These are phyloP conservation scores for Isichthys henryi DNA, from an alignment of 2,113 vertebrate genomes.

Conservation along the genomic window DNA sequence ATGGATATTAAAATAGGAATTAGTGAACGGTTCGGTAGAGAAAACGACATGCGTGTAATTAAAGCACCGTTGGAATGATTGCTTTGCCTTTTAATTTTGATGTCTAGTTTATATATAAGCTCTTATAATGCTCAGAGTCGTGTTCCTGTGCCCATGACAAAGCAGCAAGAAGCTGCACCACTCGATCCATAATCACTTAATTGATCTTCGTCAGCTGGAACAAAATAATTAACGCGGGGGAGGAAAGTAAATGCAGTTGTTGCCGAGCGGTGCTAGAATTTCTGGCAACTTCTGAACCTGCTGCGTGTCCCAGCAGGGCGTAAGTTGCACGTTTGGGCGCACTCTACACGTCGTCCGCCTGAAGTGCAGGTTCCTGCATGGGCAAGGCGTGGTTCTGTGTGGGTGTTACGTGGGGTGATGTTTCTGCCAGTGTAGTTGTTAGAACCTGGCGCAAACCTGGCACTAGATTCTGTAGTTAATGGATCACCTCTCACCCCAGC, in stretches of 20 bases:
- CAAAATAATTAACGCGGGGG: background rate
- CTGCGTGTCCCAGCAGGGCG: background rate
- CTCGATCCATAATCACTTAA: slow-evolving; percentile 13
- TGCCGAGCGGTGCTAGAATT: background rate
- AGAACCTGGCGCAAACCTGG: background rate
- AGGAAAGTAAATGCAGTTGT: background rate
- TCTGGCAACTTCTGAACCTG: background rate
- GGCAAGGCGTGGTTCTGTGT: background rate
- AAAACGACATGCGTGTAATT: slow-evolving; percentile 2
- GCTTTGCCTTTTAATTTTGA: slow-evolving; percentile 3
- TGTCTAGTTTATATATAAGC: background rate
- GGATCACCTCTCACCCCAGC: background rate
- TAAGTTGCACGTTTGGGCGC: background rate
- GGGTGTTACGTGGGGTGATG: background rate
- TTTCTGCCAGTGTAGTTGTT: background rate
- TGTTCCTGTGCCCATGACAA: background rate
- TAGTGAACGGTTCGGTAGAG: background rate
- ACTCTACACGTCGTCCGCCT: background rate
- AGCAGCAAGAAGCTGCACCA: background rate
- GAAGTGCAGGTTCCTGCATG: background rate
- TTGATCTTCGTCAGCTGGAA: slow-evolving; percentile 2
- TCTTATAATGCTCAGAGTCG: background rate
- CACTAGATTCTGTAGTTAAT: background rate
- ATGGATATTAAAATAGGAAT: slow-evolving; percentile 1
- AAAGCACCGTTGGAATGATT: background rate